A percentile compares a stretch with the other conserved stretches of the same genome.
phyloP scores from a whole-genome alignment of 2,113 vertebrate genomes.

The Odontesthes bonariensis region DNA sequence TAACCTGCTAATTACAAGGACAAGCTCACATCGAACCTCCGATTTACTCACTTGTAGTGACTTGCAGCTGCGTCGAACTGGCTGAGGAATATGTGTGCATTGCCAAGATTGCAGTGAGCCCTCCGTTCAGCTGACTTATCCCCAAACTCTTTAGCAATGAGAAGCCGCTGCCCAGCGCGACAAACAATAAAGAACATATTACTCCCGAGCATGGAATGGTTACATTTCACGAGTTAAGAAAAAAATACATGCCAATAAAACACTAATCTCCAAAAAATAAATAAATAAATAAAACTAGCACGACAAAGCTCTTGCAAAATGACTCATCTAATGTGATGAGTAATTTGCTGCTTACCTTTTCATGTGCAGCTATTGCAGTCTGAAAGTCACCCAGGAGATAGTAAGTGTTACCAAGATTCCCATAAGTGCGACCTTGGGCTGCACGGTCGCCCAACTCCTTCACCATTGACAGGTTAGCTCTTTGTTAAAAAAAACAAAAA shows the following conservation, averaged over 20 bases:
- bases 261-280: neutral
- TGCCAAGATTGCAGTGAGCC: conserved; percentile 97
- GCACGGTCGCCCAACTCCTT: conserved; percentile 91
- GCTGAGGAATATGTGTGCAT: conserved; percentile 94
- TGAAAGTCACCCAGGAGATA: conserved; percentile 96
- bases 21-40: neutral
- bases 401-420: conserved; percentile 97
- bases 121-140: conserved; percentile 95
- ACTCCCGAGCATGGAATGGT: neutral
- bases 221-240: too few relatives aligned
- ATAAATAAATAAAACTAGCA: neutral
- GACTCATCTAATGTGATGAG: neutral
- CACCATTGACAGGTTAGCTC: conserved; percentile 92
- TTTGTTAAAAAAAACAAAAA: conserved; percentile 53
- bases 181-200: conserved; percentile 21
- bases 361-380: conserved; percentile 90
- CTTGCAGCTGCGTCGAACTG: conserved; percentile 94
- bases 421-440: conserved; percentile 95
- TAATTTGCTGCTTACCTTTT: conserved; percentile 85
- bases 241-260: neutral
- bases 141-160: conserved; percentile 97
- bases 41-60: conserved; percentile 93
- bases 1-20: neutral
- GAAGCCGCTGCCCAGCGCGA: conserved; percentile 86
- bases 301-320: neutral